Conservation (phyloP, 2,797 vertebrate genomes). For the Phrynocephalus guinanensis region DNA sequence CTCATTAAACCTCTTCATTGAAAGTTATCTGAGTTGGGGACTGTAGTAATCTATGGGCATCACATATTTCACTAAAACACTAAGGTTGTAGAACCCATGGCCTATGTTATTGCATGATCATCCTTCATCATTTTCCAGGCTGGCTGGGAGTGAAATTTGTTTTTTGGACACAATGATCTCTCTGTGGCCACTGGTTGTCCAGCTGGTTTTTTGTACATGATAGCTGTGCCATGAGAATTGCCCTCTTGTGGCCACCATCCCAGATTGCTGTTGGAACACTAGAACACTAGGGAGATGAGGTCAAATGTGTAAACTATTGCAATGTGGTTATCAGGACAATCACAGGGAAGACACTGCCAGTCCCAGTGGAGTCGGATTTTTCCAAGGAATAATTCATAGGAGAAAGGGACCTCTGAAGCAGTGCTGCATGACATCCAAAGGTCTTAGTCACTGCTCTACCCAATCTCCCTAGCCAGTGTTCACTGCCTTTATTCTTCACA, state of each 20-base stretch:
- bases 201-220: background rate
- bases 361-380: background rate
- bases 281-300: background rate
- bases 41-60: background rate
- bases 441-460: background rate
- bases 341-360: background rate
- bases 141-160: background rate
- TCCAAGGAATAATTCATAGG: background rate
- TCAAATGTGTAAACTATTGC: background rate
- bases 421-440: background rate
- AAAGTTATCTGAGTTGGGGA: background rate
- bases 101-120: background rate
- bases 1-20: background rate
- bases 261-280: background rate
- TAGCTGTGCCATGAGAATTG: background rate
- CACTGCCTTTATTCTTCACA: background rate
- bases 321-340: background rate
- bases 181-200: background rate
- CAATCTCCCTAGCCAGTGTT: background rate
- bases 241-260: background rate
- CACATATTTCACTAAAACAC: background rate
- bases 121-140: background rate
- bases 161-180: background rate
- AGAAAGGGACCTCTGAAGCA: background rate
- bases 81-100: background rate